Evolutionary conservation across 1,140 invertebrate genomes (phyloP), one percentile per base, ranked within the genome.

Genomic region (Holotrichia oblita): DNA sequence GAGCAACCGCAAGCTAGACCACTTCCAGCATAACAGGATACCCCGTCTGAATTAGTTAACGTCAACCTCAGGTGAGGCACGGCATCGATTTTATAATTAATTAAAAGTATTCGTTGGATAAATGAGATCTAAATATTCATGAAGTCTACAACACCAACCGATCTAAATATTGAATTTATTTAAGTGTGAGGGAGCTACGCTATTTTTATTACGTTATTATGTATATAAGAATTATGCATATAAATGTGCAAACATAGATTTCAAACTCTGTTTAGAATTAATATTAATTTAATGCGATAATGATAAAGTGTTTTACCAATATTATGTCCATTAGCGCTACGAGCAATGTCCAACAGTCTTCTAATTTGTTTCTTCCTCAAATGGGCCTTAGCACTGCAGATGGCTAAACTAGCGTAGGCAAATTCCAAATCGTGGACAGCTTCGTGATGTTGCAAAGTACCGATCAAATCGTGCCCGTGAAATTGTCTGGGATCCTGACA

Each of bases 401-500:
- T 90, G 0, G 92, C 92, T 10, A 94, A 82, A 0, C 91, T 91
- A 3, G 91, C 89, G 9, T 93, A 87, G 0, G 92, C 91, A 82
- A 93, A 93, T 79, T 93, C 93, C 78, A 92, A 90, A 83, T 94
- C 92, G 40, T 89, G 89, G 4, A 88, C 87, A 2, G 89, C 87
- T 77, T 90, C 88, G 80, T 90, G 89, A 78, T 90, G 89, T 77
- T 88, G 87, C 34, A 92, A 86, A 0, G 90, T 89, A 40, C 90
- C 90, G 3, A 90, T 89, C 17, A 90, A 87, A 81, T 96, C 94
- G 80, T 95, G 93, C 0, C 93, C 93, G 85, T 96, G 92, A 85
- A 96, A 96, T 79, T 94, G 91, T 81, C 93, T 90, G 0, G 94
- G 94, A 84, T 96, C 94, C 85, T 93, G 92, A 86, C 95, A 96